Evolutionary conservation across 2,113 vertebrate species (phyloP).

Genomic region (Rhinoderma darwinii): DNA sequence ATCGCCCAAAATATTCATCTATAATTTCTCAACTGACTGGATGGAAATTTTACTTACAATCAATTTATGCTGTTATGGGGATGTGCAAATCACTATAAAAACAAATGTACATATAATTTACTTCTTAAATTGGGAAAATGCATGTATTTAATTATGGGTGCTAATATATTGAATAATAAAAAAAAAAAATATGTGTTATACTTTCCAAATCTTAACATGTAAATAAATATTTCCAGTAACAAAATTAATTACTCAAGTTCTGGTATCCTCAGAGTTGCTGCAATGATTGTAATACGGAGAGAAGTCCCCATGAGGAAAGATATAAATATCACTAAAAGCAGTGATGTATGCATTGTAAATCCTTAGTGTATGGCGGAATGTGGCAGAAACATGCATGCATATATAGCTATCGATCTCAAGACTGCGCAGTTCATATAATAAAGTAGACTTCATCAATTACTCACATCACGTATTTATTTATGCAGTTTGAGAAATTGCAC

Average conservation of each 20-base stretch:
- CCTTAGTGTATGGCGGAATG: not conserved
- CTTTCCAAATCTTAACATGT: not conserved
- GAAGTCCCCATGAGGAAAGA: not conserved
- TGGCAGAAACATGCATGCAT: conserved; percentile 43
- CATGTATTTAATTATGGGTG: not conserved
- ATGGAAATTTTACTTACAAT: conserved; percentile 17
- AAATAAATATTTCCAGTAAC: not conserved
- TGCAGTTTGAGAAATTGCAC: conserved; percentile 10
- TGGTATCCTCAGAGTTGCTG: not conserved
- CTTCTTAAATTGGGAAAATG: not conserved
- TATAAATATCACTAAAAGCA: conserved; percentile 19
- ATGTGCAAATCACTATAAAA: not conserved
- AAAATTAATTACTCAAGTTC: not conserved
- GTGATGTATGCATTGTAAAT: conserved; percentile 27
- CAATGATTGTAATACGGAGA: not conserved
- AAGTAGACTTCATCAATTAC: conserved; percentile 52
- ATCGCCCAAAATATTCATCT: conserved; percentile 10
- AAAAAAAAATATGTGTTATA: not conserved
- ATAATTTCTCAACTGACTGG: conserved; percentile 3
- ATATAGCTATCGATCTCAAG: conserved; percentile 63
- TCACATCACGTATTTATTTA: conserved; percentile 40
- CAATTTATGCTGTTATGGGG: not conserved
- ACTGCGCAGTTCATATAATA: conserved; percentile 61
- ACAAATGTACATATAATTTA: not conserved
- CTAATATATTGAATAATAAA: not conserved